Evolutionary conservation across 1,140 invertebrate genomes (phyloP).

Genomic region (Asobara japonica): DNA sequence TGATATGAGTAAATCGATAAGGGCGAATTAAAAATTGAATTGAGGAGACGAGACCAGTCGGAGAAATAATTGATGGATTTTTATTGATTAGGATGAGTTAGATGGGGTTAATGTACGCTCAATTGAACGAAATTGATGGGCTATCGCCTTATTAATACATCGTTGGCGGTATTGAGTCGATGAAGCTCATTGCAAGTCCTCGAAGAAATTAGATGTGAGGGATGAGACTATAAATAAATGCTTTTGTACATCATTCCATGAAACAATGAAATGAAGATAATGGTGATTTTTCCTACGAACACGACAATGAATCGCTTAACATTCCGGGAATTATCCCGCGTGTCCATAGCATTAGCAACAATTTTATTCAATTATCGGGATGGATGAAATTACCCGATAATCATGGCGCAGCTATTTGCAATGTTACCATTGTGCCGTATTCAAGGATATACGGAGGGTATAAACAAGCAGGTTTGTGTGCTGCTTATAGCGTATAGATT

Average conservation of each 20-base stretch:
- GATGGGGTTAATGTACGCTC: not conserved
- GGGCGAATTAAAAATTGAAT: not conserved
- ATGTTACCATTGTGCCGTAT: conserved; percentile 5
- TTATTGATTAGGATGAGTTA: not conserved
- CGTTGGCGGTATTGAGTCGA: not conserved
- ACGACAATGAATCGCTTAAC: conserved; percentile 12
- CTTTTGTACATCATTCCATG: not conserved
- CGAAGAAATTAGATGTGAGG: no score
- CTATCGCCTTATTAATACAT: not conserved
- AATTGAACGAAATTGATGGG: not conserved
- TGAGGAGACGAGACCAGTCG: not conserved
- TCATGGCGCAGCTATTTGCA: not conserved
- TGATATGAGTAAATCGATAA: conserved; percentile 5
- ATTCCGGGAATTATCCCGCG: not conserved
- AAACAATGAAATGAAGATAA: not conserved
- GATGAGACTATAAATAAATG: not conserved
- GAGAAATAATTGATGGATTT: not conserved
- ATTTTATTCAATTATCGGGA: conserved; percentile 1
- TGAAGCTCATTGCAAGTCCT: no score
- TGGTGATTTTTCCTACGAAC: not conserved
- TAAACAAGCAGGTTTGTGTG: not conserved
- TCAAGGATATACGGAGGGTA: not conserved
- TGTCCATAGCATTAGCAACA: conserved; percentile 2
- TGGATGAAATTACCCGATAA: conserved; percentile 13
- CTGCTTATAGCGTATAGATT: not conserved